A percentile compares a stretch with the other conserved stretches of the same genome.
Evolutionary conservation across 64 coral and sea anemone species (phyloP).

Genomic region (Porites lutea): DNA sequence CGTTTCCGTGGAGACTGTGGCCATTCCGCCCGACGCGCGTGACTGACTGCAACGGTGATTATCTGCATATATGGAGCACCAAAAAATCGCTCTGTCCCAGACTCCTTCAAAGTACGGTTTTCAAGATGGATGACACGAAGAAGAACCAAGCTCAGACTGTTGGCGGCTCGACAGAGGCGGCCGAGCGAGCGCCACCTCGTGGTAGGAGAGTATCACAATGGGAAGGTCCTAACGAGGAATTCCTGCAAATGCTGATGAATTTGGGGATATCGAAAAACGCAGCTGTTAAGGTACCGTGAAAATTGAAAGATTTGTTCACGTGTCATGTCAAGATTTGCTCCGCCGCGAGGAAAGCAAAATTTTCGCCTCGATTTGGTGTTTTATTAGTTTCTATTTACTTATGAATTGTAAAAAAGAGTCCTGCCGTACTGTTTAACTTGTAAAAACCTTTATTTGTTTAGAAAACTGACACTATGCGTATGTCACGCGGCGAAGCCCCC

Average conservation of each 20-base stretch:
- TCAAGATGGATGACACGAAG: slow-evolving; percentile 32
- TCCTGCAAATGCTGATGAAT: slow-evolving; percentile 40
- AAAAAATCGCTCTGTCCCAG: not conserved
- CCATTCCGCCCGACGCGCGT: no score
- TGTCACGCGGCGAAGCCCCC: no score
- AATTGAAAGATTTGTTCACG: not conserved
- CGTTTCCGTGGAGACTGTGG: no score
- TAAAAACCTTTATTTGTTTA: no score
- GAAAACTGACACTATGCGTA: no score
- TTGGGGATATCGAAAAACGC: slow-evolving; percentile 74
- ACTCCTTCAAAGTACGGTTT: not conserved
- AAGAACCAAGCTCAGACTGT: not conserved
- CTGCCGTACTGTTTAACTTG: no score
- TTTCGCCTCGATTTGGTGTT: no score
- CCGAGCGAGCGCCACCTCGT: not conserved
- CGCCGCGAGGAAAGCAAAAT: no score
- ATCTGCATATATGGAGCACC: not conserved
- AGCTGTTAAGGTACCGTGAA: slow-evolving; percentile 56
- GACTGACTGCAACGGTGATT: no score
- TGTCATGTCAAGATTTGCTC: not conserved
- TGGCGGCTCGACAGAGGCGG: not conserved
- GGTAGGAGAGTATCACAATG: slow-evolving; percentile 42
- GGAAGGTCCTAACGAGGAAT: slow-evolving; percentile 71
- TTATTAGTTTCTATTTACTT: no score
- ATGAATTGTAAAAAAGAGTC: no score